These are phyloP conservation scores for Catharus ustulatus DNA, from an alignment of 2,797 vertebrate genomes.

Conservation along the genomic window DNA sequence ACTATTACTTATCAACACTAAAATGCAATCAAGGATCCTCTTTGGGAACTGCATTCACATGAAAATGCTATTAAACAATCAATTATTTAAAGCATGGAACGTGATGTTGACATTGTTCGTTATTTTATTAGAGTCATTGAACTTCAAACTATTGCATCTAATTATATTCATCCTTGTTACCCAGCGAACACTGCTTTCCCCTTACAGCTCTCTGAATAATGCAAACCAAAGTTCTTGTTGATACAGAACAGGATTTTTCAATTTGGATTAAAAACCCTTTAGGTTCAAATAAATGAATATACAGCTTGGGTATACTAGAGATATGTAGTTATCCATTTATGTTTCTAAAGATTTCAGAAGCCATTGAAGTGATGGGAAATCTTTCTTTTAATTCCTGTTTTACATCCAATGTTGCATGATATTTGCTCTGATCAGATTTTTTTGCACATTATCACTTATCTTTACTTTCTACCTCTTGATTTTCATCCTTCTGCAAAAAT, in stretches of 20 bases:
- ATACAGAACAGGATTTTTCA: neutral
- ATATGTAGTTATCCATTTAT: neutral
- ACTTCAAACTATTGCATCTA: neutral
- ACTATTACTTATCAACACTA: neutral
- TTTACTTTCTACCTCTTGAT: neutral
- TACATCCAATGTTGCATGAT: neutral
- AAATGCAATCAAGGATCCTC: neutral
- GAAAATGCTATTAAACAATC: conserved; percentile 29
- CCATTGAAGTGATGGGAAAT: neutral
- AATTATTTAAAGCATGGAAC: conserved; percentile 39
- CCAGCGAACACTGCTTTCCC: neutral
- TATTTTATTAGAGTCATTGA: neutral
- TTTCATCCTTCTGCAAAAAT: neutral
- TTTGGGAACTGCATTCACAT: neutral
- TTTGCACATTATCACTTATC: neutral
- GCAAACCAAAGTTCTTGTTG: neutral
- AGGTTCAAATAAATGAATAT: neutral
- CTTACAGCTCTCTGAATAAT: neutral
- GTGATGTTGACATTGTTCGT: neutral
- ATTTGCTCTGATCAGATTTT: neutral
- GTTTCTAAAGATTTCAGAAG: neutral
- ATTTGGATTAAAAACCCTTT: neutral
- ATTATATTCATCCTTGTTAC: neutral
- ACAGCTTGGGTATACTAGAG: fast-evolving
- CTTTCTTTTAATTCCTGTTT: neutral